These are phyloP conservation scores for Alviniconcha marisindica DNA, from an alignment of 1,140 invertebrate species.

Conservation along the genomic window DNA sequence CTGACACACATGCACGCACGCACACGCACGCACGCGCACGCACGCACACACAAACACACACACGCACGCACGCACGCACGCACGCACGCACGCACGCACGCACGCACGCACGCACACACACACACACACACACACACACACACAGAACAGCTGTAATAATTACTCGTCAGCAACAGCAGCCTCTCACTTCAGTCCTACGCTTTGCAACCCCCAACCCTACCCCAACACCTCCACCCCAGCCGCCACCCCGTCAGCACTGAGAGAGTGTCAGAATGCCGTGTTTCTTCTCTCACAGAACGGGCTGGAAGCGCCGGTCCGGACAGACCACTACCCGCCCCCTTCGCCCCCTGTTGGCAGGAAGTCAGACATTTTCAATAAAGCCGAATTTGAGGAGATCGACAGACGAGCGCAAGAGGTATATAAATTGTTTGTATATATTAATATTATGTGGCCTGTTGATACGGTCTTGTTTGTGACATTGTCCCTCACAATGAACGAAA, in stretches of 20 bases:
- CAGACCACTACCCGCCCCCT: neutral
- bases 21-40: neutral
- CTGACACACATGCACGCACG: neutral
- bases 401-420: neutral
- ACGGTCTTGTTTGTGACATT: neutral
- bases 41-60: neutral
- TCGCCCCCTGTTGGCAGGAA: constrained; percentile 21
- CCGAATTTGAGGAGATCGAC: neutral
- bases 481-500: neutral
- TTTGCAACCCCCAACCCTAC: neutral
- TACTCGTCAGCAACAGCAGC: neutral
- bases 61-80: neutral
- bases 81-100: no score
- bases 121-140: no score
- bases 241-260: no score
- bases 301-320: neutral
- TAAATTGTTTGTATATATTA: no score
- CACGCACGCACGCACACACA: neutral
- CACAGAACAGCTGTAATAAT: neutral
- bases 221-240: neutral
- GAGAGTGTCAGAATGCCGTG: neutral
- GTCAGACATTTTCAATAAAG: neutral
- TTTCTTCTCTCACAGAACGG: neutral
- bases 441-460: neutral
- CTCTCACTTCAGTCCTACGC: neutral